phyloP scores from a whole-genome alignment of 2,797 vertebrate species.

The Remorina albescens region DNA sequence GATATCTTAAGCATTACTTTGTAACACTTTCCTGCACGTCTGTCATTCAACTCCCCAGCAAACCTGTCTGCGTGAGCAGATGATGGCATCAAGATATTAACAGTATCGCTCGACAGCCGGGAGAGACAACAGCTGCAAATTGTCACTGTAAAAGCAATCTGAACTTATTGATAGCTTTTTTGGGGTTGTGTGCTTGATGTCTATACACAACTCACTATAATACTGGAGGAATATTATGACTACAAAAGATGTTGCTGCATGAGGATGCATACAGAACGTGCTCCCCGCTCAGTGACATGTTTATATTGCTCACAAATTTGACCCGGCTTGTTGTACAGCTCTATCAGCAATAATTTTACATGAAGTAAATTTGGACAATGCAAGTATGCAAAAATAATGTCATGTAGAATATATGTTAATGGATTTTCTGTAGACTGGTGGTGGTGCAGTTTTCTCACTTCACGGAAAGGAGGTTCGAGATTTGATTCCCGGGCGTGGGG shows the following conservation, averaged over 20 bases:
- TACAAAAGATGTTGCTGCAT: background rate
- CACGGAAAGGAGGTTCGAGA: too few species aligned
- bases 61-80: slow-evolving; percentile 49
- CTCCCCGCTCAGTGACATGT: background rate
- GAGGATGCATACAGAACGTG: background rate
- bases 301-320: background rate
- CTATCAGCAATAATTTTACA: too few species aligned
- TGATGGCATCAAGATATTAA: slow-evolving; percentile 59
- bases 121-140: slow-evolving; percentile 35
- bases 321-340: too few species aligned
- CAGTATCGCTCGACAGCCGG: slow-evolving; percentile 38
- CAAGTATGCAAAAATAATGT: too few species aligned
- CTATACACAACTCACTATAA: background rate
- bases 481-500: too few species aligned
- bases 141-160: slow-evolving; percentile 17
- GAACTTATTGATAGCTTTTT: slow-evolving; percentile 29
- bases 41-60: slow-evolving; percentile 48
- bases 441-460: too few species aligned
- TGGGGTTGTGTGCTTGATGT: background rate
- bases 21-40: slow-evolving; percentile 39
- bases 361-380: too few species aligned
- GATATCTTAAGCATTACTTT: slow-evolving; percentile 52
- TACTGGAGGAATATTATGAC: background rate
- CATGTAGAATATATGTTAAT: too few species aligned
- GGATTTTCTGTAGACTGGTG: too few species aligned